These are phyloP conservation scores for Callyntrura guangdongensis DNA, from an alignment of 2,888 invertebrate species.

Conservation along the genomic window DNA sequence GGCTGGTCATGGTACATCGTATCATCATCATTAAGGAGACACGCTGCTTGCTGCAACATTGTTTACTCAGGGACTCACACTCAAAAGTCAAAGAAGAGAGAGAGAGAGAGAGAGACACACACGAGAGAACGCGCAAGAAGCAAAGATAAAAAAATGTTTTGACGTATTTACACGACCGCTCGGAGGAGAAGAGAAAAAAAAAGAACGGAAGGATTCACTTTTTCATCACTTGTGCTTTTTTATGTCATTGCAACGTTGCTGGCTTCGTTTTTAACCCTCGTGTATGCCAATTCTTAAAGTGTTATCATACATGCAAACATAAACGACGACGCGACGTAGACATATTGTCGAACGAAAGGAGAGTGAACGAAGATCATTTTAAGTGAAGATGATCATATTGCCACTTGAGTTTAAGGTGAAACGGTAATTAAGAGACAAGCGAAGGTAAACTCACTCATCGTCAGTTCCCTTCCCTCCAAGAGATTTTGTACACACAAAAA, in stretches of 20 bases:
- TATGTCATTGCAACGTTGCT: no score
- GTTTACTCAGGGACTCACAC: conserved; percentile 32
- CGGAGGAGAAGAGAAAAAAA: background rate
- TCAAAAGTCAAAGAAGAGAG: background rate
- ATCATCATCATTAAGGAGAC: background rate
- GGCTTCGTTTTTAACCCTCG: no score
- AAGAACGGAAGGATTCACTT: conserved; percentile 33
- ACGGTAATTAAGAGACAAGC: background rate
- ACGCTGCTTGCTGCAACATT: background rate
- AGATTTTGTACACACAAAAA: background rate
- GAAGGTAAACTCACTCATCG: conserved; percentile 13
- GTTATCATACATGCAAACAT: no score
- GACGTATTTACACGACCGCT: conserved; percentile 11
- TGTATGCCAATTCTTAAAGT: no score
- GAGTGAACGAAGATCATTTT: no score
- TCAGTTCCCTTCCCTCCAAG: conserved; percentile 34
- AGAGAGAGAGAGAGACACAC: background rate
- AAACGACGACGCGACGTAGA: no score
- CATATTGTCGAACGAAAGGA: no score
- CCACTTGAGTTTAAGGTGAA: background rate
- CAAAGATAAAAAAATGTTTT: conserved; percentile 7
- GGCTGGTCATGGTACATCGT: conserved; percentile 23
- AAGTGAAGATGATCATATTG: background rate
- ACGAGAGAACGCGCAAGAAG: background rate
- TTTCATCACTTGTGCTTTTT: background rate